Evolutionary conservation across 2,888 invertebrate species (phyloP).

Genomic region (Diplazon laetatorius): DNA sequence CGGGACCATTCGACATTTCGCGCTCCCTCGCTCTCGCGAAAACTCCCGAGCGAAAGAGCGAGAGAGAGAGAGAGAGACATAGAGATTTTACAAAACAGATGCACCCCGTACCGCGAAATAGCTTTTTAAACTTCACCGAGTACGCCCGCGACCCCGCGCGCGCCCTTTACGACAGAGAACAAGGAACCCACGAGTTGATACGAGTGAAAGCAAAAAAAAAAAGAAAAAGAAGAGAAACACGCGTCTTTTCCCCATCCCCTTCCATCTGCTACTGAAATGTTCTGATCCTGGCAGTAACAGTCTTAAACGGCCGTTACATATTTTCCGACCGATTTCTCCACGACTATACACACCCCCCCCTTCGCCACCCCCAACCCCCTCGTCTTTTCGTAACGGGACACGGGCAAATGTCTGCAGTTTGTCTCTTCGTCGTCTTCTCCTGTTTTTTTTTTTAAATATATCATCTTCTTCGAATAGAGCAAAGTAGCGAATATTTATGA

Average conservation of each 20-base stretch:
- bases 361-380: slow-evolving; percentile 10
- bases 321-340: slow-evolving; percentile 75
- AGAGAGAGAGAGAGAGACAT: no score
- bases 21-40: slow-evolving; percentile 56
- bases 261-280: slow-evolving; percentile 64
- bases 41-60: slow-evolving; percentile 66
- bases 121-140: slow-evolving; percentile 78
- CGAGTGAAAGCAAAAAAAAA: slow-evolving; percentile 55
- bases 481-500: slow-evolving; percentile 73
- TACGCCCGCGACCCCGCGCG: slow-evolving; percentile 40
- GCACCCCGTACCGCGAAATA: slow-evolving; percentile 76
- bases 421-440: slow-evolving; percentile 39
- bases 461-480: slow-evolving; percentile 18
- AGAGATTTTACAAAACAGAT: slow-evolving; percentile 78
- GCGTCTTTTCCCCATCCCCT: slow-evolving; percentile 57
- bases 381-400: slow-evolving; percentile 15
- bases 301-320: slow-evolving; percentile 76
- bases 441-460: slow-evolving; percentile 12
- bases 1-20: slow-evolving; percentile 35
- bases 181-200: slow-evolving; percentile 61
- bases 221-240: no score
- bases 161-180: slow-evolving; percentile 60
- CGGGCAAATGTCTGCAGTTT: slow-evolving; percentile 42
- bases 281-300: slow-evolving; percentile 76
- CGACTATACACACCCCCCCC: slow-evolving; percentile 59